Evolutionary conservation across 2,888 invertebrate genomes (phyloP).

Genomic region (Liposcelis brunnea): DNA sequence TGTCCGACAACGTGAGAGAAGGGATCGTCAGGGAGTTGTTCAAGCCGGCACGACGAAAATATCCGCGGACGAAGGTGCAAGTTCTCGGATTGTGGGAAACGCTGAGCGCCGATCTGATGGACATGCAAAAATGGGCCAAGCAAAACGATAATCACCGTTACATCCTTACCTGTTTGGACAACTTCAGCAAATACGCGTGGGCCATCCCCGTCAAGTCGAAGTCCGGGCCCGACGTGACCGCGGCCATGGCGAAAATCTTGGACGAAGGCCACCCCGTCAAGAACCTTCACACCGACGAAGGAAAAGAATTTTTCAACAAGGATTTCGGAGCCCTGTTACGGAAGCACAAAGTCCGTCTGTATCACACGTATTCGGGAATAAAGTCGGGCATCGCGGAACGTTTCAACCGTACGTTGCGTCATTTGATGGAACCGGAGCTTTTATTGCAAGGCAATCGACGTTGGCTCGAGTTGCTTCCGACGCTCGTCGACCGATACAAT

Average conservation of each 20-base stretch:
- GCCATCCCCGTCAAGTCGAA: slow-evolving; percentile 8
- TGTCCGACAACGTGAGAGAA: no score
- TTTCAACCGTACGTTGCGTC: slow-evolving; percentile 18
- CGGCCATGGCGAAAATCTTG: slow-evolving; percentile 1
- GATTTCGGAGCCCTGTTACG: slow-evolving; percentile 18
- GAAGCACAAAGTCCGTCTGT: slow-evolving; percentile 15
- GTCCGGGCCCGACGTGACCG: slow-evolving; percentile 6
- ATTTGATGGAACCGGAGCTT: slow-evolving; percentile 15
- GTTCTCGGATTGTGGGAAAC: no score
- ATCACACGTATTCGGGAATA: slow-evolving; percentile 15
- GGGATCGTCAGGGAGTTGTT: no score
- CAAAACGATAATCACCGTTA: no score
- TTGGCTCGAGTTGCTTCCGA: slow-evolving; percentile 18
- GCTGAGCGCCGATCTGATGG: no score
- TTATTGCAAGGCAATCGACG: slow-evolving; percentile 8
- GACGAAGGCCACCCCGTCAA: slow-evolving; percentile 21
- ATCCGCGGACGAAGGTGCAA: no score
- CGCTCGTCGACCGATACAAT: slow-evolving; percentile 20
- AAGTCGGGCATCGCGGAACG: slow-evolving; percentile 22
- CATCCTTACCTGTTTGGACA: slow-evolving; percentile 11
- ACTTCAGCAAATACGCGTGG: slow-evolving; percentile 10
- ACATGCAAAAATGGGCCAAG: no score
- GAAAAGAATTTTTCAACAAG: slow-evolving; percentile 20
- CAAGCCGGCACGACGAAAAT: no score
- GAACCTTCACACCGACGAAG: no score